Percentiles rank a stretch among this genome's conserved stretches.
These are phyloP conservation scores for Notodonta ziczac DNA, from an alignment of 2,888 invertebrate species.

Conservation along the genomic window DNA sequence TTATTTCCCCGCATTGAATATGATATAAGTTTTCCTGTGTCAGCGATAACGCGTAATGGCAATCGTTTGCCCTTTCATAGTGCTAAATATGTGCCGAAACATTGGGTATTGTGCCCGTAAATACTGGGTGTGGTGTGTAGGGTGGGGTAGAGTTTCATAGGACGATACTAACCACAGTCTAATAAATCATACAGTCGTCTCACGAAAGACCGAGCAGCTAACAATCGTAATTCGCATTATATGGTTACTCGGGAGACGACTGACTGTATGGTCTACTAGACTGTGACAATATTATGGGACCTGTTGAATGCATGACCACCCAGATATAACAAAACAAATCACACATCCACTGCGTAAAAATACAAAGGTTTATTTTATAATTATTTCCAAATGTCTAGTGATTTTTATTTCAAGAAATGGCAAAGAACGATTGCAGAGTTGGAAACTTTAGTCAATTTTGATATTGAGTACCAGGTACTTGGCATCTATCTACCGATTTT, in stretches of 20 bases:
- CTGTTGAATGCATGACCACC: background rate
- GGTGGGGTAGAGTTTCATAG: background rate
- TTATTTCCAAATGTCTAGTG: conserved; percentile 59
- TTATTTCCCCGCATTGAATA: conserved; percentile 76
- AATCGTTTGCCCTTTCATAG: conserved; percentile 57
- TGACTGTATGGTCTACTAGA: too few species aligned
- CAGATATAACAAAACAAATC: background rate
- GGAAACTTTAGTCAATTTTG: conserved; percentile 45
- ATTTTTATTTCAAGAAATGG: conserved; percentile 69
- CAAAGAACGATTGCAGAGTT: conserved; percentile 45
- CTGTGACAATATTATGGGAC: too few species aligned
- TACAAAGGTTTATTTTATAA: conserved; percentile 41
- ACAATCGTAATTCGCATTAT: too few species aligned
- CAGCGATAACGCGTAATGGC: conserved; percentile 72
- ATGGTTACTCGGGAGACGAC: too few species aligned
- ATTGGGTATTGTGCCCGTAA: background rate
- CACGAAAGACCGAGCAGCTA: too few species aligned
- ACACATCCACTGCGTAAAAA: background rate
- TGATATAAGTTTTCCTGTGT: conserved; percentile 78
- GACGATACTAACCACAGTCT: too few species aligned
- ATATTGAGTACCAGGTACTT: conserved; percentile 64
- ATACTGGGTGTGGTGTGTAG: background rate
- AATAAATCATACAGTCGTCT: too few species aligned
- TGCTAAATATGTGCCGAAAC: conserved; percentile 3
- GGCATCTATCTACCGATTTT: too few species aligned